Evolutionary conservation across 2,113 vertebrate genomes (phyloP).

Genomic region (Eurystomus gularis): DNA sequence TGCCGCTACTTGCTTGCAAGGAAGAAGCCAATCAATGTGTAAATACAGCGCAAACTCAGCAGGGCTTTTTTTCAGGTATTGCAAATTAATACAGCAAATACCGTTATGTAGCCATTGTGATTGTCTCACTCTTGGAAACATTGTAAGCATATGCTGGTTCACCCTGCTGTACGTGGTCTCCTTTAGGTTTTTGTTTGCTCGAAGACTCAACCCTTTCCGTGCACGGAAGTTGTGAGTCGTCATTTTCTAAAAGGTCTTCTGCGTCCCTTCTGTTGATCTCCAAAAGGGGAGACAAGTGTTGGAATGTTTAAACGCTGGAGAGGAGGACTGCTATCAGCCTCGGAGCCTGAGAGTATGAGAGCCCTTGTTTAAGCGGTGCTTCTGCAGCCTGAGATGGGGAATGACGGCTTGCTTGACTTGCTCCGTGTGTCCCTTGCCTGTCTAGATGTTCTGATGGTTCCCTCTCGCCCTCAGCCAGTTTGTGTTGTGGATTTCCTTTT

Average conservation of each 20-base stretch:
- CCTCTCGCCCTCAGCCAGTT: background rate
- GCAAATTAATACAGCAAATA: conserved; percentile 54
- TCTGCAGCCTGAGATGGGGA: background rate
- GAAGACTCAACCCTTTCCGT: background rate
- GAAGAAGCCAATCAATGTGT: conserved; percentile 67
- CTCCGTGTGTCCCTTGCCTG: background rate
- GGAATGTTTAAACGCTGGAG: conserved; percentile 43
- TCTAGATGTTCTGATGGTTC: background rate
- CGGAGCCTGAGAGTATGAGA: background rate
- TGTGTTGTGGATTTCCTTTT: background rate
- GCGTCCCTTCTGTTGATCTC: background rate
- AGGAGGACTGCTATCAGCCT: conserved; percentile 13
- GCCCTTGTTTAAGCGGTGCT: background rate
- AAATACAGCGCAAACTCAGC: conserved; percentile 46
- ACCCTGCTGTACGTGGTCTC: background rate
- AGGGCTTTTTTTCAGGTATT: conserved; percentile 65
- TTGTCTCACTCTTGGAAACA: background rate
- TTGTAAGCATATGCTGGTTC: conserved; percentile 31
- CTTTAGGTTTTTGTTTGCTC: background rate
- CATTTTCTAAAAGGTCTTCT: background rate
- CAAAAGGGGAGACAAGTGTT: conserved; percentile 12
- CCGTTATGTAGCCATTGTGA: conserved; percentile 33
- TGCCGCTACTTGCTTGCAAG: conserved; percentile 35
- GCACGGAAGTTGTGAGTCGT: background rate
- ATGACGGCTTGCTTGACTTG: background rate